Evolutionary conservation across 2,797 vertebrate species (phyloP).

Genomic region (Hybognathus amarus): DNA sequence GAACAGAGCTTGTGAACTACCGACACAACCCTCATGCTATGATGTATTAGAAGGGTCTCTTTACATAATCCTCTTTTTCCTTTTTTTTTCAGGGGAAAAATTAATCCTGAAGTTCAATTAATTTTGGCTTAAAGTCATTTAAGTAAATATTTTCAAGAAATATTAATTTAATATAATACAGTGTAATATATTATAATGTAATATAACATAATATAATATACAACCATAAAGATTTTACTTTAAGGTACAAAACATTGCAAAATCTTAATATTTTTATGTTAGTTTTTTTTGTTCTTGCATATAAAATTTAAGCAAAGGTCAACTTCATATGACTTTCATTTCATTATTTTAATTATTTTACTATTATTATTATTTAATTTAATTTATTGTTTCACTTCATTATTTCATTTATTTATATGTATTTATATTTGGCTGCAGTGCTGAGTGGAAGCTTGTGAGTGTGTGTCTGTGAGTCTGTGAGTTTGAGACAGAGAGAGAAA

Average conservation of each 20-base stretch:
- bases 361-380: too few relatives aligned
- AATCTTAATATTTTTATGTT: too few relatives aligned
- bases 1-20: conserved; percentile 13
- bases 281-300: too few relatives aligned
- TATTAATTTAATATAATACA: background rate
- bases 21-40: background rate
- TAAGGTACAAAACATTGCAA: background rate
- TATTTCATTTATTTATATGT: too few relatives aligned
- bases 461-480: background rate
- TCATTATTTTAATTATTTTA: too few relatives aligned
- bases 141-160: background rate
- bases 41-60: background rate
- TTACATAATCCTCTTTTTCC: background rate
- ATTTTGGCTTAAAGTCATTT: background rate
- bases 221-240: background rate
- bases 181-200: background rate
- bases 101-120: background rate
- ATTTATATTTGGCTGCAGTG: background rate
- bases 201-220: background rate
- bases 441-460: background rate
- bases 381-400: too few relatives aligned
- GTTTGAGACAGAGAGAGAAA: background rate
- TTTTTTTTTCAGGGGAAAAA: background rate
- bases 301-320: too few relatives aligned
- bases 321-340: too few relatives aligned